A percentile compares a stretch with the other conserved stretches of the same genome.
Evolutionary conservation across 1,140 invertebrate genomes (phyloP).

Genomic region (Polypedilum vanderplanki): DNA sequence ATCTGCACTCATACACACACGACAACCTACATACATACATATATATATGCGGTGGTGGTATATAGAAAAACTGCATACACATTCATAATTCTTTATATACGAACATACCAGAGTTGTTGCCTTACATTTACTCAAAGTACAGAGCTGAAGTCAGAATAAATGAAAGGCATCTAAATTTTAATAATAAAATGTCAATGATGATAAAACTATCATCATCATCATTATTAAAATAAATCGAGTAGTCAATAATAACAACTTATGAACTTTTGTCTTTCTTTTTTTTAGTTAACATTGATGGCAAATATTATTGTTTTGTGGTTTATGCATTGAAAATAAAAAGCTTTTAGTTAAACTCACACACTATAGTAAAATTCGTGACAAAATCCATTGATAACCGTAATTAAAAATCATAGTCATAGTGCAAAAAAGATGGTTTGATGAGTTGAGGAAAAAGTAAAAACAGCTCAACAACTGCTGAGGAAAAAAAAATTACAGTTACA

Average conservation of each 20-base stretch:
- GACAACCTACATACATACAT: neutral
- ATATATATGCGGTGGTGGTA: neutral
- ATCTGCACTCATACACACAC: neutral
- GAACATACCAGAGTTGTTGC: neutral
- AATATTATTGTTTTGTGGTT: neutral
- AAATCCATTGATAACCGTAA: no score
- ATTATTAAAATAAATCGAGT: neutral
- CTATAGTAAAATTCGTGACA: no score
- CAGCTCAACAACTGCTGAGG: neutral
- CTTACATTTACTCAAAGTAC: neutral
- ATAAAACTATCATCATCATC: neutral
- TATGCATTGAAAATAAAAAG: no score
- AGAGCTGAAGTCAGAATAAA: neutral
- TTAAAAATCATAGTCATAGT: no score
- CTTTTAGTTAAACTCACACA: no score
- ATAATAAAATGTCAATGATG: neutral
- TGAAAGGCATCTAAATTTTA: neutral
- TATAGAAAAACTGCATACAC: neutral
- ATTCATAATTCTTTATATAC: neutral
- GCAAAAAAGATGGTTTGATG: no score
- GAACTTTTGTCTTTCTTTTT: no score
- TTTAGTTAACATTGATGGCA: neutral
- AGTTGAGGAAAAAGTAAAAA: neutral
- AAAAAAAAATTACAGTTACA: constrained; percentile 1
- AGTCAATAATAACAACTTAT: neutral